Conservation (phyloP, 1,140 invertebrate species). For the Neodiprion fabricii region DNA sequence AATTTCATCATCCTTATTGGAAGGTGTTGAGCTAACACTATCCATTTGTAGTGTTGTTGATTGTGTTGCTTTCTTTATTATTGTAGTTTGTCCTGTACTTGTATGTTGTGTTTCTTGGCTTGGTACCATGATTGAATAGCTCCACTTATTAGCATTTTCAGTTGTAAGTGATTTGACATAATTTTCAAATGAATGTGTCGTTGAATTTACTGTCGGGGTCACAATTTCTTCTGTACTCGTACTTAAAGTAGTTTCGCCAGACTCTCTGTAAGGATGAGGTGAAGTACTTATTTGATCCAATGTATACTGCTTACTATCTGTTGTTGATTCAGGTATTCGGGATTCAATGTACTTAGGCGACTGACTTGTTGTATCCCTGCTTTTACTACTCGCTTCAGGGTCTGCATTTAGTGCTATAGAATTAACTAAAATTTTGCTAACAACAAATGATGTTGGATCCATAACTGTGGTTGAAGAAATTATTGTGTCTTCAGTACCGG, state of each 20-base stretch:
- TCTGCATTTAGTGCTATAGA: not conserved
- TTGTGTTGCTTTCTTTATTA: not conserved
- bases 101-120: not conserved
- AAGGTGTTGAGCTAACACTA: not conserved
- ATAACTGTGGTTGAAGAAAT: conserved; percentile 8
- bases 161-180: not conserved
- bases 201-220: not conserved
- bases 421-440: no score
- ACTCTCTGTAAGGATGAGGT: not conserved
- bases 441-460: not conserved
- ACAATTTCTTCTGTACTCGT: not conserved
- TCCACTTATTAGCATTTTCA: not conserved
- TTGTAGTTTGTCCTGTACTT: no score
- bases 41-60: not conserved
- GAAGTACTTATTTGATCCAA: not conserved
- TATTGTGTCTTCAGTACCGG: not conserved
- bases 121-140: not conserved
- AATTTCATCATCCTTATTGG: not conserved
- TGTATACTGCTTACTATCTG: not conserved
- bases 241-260: not conserved
- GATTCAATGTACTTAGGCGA: not conserved
- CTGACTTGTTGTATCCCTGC: not conserved
- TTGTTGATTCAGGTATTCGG: not conserved
- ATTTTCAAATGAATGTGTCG: not conserved
- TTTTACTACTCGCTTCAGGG: not conserved